A percentile compares a stretch with the other conserved stretches of the same genome.
These are phyloP conservation scores for Mycogona germanica DNA, from an alignment of 2,888 invertebrate genomes.

Conservation along the genomic window DNA sequence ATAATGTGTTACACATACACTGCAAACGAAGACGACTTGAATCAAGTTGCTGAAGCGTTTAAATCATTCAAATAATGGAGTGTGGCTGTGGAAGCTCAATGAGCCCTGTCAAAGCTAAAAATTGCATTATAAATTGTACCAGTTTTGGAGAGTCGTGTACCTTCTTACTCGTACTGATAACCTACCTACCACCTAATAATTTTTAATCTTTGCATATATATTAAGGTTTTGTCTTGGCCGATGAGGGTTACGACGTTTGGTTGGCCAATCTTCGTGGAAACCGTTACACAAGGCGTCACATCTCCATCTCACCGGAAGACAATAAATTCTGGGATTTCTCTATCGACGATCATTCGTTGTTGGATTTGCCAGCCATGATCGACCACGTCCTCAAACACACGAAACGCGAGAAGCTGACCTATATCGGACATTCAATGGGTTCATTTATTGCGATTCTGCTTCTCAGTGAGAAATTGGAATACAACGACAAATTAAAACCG, in stretches of 20 bases:
- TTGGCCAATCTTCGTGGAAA: slow-evolving; percentile 5
- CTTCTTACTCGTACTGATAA: no score
- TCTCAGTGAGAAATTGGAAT: slow-evolving; percentile 22
- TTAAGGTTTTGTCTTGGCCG: slow-evolving; percentile 7
- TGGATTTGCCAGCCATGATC: slow-evolving; percentile 75
- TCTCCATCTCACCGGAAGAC: slow-evolving; percentile 41
- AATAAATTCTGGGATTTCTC: slow-evolving; percentile 58
- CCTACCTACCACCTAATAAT: neutral
- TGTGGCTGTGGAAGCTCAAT: no score
- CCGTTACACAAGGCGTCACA: slow-evolving; percentile 41
- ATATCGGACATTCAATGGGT: slow-evolving; percentile 88
- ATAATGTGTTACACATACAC: no score
- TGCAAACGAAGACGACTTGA: no score
- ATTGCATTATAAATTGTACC: no score
- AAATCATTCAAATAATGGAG: no score
- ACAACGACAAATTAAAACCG: slow-evolving; percentile 10
- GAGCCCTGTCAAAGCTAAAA: no score
- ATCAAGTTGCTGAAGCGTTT: no score
- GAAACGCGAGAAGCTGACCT: slow-evolving; percentile 48
- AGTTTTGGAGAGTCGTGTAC: no score
- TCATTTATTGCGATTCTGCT: slow-evolving; percentile 42
- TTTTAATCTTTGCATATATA: neutral
- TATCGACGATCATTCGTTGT: no score
- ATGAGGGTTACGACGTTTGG: slow-evolving; percentile 7
- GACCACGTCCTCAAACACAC: slow-evolving; percentile 52